Base-by-base conservation (phyloP, 2,888 invertebrate genomes). In the Pollenia amentaria region DNA sequence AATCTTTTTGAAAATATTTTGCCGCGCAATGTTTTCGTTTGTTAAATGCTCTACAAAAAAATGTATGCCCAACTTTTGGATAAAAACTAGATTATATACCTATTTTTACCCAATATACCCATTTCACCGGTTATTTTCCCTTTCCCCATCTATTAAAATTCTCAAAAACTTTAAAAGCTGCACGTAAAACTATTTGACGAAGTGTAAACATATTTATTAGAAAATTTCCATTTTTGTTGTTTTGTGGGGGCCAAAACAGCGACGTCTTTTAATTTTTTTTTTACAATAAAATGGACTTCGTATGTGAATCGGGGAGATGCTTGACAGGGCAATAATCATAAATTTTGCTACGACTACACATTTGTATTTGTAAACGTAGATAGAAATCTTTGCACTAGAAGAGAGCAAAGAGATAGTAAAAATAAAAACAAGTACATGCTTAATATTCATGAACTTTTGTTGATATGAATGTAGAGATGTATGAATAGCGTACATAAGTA, bases 261-360 rank as follows among this genome's bases (percentile, higher is more conserved):
- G 42, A 79, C 57, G 64, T 72, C 77, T 77, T 72, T 65, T 21
- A 40, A 40, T 18, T 18, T 76, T 76, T 77, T 60, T 53, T 60
- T 38, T 55, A 10, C 48, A 70, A 72, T 86, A 64, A 72, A 78
- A 48, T 85, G 75, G 79, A 79, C 70, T 80, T 21, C 57, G 44
- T 79, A 46, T 82, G 40, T 83, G 77, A 73, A 51, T 67, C 29
- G 29, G 73, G 67, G 69, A 85, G 77, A 67, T 57, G 64, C 72
- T 83, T 85, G 83, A 79, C 87, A 88, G 76, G 80, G 73, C 85
- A 88, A 88, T 88, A 88, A 88, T 80, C 83, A 88, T 88, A 88
- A 88, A 88, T 88, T 88, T 84, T 62, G 69, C 40, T 57, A 69
- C 77, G 73, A 88, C 73, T 67, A 55, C 76, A 80, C 21, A 86